phyloP scores from a whole-genome alignment of 37 sponge, comb jelly and placozoan genomes.

The Theonella swinhoei region DNA sequence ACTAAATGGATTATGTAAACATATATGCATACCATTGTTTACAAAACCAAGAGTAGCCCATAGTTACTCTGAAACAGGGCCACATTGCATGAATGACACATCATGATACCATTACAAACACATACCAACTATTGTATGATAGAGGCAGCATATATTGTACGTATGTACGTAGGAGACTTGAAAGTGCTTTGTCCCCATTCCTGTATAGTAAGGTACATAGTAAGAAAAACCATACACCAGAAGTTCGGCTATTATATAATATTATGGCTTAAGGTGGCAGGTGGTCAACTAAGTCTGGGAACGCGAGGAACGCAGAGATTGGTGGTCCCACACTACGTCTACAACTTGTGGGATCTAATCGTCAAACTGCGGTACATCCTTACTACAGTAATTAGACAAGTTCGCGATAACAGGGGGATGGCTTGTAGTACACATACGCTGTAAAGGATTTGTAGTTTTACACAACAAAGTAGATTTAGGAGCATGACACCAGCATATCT shows the following conservation, averaged over 20 bases:
- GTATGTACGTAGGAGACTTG: too few relatives aligned
- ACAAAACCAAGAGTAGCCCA: too few relatives aligned
- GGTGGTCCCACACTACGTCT: not conserved
- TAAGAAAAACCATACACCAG: not conserved
- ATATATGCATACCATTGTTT: too few relatives aligned
- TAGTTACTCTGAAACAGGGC: too few relatives aligned
- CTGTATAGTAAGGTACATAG: too few relatives aligned
- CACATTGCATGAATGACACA: too few relatives aligned
- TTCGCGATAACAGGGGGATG: not conserved
- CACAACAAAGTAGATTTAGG: not conserved
- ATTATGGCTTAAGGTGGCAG: not conserved
- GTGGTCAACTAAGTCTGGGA: not conserved
- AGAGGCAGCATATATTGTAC: too few relatives aligned
- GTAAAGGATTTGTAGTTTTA: not conserved
- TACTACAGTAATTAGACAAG: not conserved
- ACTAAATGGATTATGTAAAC: not conserved
- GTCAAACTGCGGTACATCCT: not conserved
- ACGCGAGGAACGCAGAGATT: not conserved
- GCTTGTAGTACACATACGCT: not conserved
- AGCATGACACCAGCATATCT: not conserved
- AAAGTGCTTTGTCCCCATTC: too few relatives aligned
- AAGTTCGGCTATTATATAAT: not conserved
- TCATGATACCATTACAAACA: too few relatives aligned
- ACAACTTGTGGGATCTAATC: not conserved
- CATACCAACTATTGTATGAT: too few relatives aligned